phyloP scores from a whole-genome alignment of 2,113 vertebrate genomes.

The Thermophis baileyi region DNA sequence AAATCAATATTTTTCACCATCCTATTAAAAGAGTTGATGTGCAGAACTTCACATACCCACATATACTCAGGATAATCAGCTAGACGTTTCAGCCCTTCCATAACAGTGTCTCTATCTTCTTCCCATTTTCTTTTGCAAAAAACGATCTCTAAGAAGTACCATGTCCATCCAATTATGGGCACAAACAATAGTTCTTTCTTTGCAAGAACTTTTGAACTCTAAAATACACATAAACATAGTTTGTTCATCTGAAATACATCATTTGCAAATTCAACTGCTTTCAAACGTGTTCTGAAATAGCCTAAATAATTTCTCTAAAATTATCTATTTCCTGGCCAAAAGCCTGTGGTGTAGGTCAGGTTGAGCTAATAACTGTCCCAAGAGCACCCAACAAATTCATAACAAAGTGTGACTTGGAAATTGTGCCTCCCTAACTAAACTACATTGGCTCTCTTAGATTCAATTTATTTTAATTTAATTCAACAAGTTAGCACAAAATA shows the following conservation, averaged over 20 bases:
- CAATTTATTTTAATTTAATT: background rate
- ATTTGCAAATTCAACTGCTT: background rate
- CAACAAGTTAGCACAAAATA: background rate
- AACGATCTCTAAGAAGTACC: conserved; percentile 98
- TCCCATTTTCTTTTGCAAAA: conserved; percentile 99
- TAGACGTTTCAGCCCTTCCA: conserved; percentile 78
- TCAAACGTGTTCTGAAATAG: background rate
- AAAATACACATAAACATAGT: background rate
- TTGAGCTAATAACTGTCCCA: background rate
- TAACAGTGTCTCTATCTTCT: conserved; percentile 88
- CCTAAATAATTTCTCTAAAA: background rate
- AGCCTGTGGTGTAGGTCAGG: background rate
- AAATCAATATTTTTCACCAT: background rate
- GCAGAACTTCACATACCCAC: conserved; percentile 83
- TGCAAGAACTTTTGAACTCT: conserved; percentile 98
- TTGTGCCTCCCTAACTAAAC: background rate
- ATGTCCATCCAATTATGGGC: conserved; percentile 97
- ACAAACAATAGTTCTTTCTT: conserved; percentile 94
- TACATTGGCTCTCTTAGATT: background rate
- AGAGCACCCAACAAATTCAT: background rate
- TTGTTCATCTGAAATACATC: background rate
- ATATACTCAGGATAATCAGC: conserved; percentile 92
- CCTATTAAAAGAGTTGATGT: background rate
- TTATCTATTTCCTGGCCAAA: background rate
- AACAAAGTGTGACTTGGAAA: background rate